Percentiles rank a stretch among this genome's conserved stretches.
Evolutionary conservation across 2,113 vertebrate species (phyloP).

Genomic region (Melanocharis versteri): DNA sequence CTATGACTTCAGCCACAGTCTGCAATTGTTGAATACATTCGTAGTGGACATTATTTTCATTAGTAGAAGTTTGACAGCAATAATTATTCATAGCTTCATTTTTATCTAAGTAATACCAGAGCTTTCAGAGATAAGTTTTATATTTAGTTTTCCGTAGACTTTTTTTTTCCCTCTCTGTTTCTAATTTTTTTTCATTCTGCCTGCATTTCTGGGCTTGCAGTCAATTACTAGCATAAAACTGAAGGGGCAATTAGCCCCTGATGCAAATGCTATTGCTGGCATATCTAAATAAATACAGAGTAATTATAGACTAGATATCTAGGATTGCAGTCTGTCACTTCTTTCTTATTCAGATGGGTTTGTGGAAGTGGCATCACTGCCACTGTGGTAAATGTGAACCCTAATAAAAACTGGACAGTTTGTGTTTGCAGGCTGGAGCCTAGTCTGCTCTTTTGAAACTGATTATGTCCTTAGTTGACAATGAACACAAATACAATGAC

Average conservation of each 20-base stretch:
- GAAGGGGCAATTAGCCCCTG: neutral
- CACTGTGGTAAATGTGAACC: neutral
- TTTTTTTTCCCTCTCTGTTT: neutral
- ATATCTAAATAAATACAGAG: neutral
- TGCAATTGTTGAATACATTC: neutral
- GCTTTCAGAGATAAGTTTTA: neutral
- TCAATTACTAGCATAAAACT: neutral
- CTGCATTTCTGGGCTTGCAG: neutral
- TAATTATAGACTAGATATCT: neutral
- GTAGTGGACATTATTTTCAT: neutral
- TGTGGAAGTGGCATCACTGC: neutral
- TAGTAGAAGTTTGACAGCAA: neutral
- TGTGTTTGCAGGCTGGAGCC: neutral
- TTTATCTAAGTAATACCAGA: neutral
- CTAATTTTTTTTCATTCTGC: neutral
- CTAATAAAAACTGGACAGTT: neutral
- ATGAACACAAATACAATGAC: neutral
- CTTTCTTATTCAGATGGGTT: neutral
- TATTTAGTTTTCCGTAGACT: neutral
- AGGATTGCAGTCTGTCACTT: neutral
- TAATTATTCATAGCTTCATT: neutral
- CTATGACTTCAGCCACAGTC: neutral
- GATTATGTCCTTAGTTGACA: neutral
- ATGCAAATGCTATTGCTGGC: neutral
- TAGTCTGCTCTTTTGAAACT: neutral